Conservation (phyloP, 2,797 vertebrate species). For the Ficedula albicollis region DNA sequence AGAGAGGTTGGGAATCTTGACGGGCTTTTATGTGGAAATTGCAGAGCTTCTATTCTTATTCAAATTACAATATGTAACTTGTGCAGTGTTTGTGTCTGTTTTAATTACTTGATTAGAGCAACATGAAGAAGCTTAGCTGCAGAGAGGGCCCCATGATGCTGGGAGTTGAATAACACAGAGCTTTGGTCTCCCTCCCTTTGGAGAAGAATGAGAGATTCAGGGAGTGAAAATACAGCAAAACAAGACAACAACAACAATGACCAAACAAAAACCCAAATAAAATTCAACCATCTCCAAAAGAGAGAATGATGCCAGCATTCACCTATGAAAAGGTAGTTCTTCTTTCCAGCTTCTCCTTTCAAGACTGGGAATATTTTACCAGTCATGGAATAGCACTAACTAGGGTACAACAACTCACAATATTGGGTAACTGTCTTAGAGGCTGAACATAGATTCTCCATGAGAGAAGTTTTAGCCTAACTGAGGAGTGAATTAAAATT, state of each 20-base stretch:
- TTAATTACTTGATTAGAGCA: background rate
- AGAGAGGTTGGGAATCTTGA: background rate
- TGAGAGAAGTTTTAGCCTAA: background rate
- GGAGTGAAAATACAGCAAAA: background rate
- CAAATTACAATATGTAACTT: background rate
- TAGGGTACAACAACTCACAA: background rate
- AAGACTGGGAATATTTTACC: background rate
- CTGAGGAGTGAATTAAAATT: background rate
- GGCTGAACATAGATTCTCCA: background rate
- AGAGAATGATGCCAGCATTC: background rate
- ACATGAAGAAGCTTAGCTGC: background rate
- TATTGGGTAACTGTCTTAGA: background rate
- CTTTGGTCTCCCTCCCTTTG: background rate
- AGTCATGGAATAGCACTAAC: background rate
- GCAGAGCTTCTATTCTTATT: background rate
- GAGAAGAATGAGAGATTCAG: background rate
- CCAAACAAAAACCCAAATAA: background rate
- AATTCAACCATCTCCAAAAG: background rate
- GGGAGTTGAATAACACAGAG: background rate
- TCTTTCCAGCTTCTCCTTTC: background rate
- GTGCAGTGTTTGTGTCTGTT: background rate
- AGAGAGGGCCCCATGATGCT: background rate
- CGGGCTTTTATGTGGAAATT: background rate
- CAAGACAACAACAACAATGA: too few relatives aligned
- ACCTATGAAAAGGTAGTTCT: background rate